Conservation (phyloP, 2,888 invertebrate species). For the Stenotaenia linearis region DNA sequence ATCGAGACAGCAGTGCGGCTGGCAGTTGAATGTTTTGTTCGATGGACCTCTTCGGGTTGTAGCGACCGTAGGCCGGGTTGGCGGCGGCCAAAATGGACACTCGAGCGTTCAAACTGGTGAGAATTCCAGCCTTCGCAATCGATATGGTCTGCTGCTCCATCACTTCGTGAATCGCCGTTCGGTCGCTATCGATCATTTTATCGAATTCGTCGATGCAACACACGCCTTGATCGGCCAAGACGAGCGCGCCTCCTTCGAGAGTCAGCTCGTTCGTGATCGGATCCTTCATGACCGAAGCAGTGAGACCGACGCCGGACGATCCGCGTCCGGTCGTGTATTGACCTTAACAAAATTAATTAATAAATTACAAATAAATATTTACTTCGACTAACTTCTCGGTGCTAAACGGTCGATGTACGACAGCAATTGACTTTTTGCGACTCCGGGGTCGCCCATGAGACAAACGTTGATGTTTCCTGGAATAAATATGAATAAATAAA, state of each 20-base stretch:
- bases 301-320: constrained; percentile 96
- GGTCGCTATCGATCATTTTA: constrained; percentile 94
- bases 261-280: constrained; percentile 96
- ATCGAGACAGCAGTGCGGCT: constrained; percentile 91
- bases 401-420: constrained; percentile 91
- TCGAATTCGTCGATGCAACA: constrained; percentile 99
- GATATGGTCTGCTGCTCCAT: constrained; percentile 99
- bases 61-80: constrained; percentile 96
- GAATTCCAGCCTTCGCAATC: constrained; percentile 96
- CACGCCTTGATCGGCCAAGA: constrained; percentile 84
- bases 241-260: constrained; percentile 92
- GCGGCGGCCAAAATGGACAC: constrained; percentile 97
- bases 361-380: too few species aligned
- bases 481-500: too few species aligned
- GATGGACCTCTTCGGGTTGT: constrained; percentile 88
- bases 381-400: constrained; percentile 71
- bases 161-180: constrained; percentile 94
- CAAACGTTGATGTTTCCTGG: constrained; percentile 80
- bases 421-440: constrained; percentile 95
- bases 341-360: constrained; percentile 48
- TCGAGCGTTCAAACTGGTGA: constrained; percentile 95
- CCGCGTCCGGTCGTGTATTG: constrained; percentile 96
- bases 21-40: constrained; percentile 98
- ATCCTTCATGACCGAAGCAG: constrained; percentile 97
- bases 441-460: constrained; percentile 99